Conservation (phyloP, 2,888 invertebrate species). For the Pachydiplax longipennis region DNA sequence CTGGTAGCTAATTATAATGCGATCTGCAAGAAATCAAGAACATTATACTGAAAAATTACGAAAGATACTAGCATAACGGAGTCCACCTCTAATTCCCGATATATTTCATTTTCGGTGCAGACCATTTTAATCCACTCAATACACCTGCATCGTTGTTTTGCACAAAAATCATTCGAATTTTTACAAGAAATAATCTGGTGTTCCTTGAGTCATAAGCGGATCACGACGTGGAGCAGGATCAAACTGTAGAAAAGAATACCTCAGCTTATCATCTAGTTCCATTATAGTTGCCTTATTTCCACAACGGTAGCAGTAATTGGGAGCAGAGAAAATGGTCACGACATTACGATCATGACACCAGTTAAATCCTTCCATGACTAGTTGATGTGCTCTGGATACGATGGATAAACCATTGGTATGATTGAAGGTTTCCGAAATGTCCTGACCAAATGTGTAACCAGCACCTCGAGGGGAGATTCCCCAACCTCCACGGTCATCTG, state of each 20-base stretch:
- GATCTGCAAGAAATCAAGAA: background rate
- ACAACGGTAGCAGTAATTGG: slow-evolving; percentile 72
- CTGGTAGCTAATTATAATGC: background rate
- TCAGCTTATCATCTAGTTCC: slow-evolving; percentile 62
- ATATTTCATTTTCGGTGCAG: background rate
- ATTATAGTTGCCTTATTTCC: slow-evolving; percentile 72
- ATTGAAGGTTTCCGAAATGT: slow-evolving; percentile 69
- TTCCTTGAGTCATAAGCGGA: slow-evolving; percentile 1
- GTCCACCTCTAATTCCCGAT: background rate
- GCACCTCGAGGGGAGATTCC: slow-evolving; percentile 71
- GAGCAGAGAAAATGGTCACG: slow-evolving; percentile 71
- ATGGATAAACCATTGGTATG: slow-evolving; percentile 66
- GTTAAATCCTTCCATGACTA: slow-evolving; percentile 73
- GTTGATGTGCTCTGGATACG: slow-evolving; percentile 70
- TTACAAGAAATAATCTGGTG: slow-evolving; percentile 31
- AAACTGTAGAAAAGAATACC: slow-evolving; percentile 28
- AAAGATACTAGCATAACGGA: background rate
- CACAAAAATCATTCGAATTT: background rate
- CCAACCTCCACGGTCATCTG: slow-evolving; percentile 61
- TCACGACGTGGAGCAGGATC: slow-evolving; percentile 20
- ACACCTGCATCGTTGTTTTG: background rate
- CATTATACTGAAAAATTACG: background rate
- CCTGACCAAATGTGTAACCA: slow-evolving; percentile 69
- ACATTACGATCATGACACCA: slow-evolving; percentile 73
- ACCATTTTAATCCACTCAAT: background rate